Evolutionary conservation across 2,113 vertebrate species (phyloP).

Genomic region (Thamnophis sirtalis): DNA sequence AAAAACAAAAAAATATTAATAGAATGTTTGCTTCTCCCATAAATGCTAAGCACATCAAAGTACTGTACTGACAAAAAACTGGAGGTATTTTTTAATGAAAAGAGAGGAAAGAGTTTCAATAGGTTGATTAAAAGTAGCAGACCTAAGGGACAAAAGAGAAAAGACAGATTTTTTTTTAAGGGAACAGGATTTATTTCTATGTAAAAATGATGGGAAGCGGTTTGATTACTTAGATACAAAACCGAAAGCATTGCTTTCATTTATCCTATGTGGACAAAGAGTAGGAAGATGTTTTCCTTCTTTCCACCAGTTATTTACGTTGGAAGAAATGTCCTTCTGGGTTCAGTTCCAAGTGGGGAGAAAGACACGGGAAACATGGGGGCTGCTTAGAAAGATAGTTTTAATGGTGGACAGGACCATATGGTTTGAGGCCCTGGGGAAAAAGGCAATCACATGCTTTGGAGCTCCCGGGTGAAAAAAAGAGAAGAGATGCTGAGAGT

Average conservation of each 20-base stretch:
- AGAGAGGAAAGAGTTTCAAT: background rate
- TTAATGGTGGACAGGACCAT: no score
- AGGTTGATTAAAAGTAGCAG: background rate
- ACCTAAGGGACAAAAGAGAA: background rate
- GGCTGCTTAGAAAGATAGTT: no score
- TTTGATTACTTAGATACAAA: conserved; percentile 47
- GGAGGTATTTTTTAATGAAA: background rate
- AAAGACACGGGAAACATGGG: no score
- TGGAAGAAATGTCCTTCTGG: no score
- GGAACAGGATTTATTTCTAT: background rate
- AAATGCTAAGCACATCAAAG: background rate
- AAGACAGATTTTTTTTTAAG: background rate
- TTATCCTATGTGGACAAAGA: conserved; percentile 20
- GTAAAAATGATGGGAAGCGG: background rate
- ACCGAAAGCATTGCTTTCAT: background rate
- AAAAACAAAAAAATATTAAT: background rate
- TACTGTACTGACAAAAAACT: background rate
- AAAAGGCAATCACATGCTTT: no score
- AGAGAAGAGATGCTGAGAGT: no score
- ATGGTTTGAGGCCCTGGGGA: no score
- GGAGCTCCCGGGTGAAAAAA: no score
- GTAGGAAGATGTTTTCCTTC: conserved; percentile 2
- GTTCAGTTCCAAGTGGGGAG: no score
- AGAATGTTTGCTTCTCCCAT: background rate
- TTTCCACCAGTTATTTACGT: conserved; percentile 46